Evolutionary conservation across 2,113 vertebrate species (phyloP).

Genomic region (Dipodomys stephensi): DNA sequence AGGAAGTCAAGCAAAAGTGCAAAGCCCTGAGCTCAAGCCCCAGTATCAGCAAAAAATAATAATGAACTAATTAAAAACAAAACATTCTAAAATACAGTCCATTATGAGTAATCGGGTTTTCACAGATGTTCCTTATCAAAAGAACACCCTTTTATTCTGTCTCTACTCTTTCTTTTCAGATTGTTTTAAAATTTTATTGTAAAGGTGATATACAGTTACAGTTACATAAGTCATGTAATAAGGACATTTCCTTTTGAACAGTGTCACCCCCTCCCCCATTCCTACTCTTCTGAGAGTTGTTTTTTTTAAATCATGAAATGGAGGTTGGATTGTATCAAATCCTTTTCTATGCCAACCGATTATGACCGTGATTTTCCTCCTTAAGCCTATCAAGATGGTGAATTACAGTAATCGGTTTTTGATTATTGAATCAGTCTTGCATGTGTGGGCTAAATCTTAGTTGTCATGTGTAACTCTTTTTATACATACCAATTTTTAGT

Average conservation of each 20-base stretch:
- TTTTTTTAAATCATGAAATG: neutral
- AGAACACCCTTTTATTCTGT: neutral
- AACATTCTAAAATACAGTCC: neutral
- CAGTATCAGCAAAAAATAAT: too few species aligned
- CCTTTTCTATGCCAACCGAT: neutral
- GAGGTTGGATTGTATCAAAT: neutral
- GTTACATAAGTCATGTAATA: too few species aligned
- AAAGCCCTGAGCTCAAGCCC: too few species aligned
- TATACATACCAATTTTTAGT: neutral
- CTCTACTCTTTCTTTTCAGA: too few species aligned
- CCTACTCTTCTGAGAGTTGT: neutral
- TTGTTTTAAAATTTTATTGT: too few species aligned
- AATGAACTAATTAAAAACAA: too few species aligned
- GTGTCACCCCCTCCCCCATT: neutral
- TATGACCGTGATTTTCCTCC: neutral
- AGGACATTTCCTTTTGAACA: too few species aligned
- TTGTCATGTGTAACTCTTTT: neutral
- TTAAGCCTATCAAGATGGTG: neutral
- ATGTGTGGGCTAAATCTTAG: neutral
- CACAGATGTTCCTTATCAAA: neutral
- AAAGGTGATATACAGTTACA: too few species aligned
- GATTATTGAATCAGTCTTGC: neutral
- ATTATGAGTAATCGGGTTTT: neutral
- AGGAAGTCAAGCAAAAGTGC: too few species aligned
- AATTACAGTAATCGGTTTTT: neutral